Evolutionary conservation across 2,113 vertebrate genomes (phyloP), one percentile per base, ranked within the genome.

Genomic region (Equus przewalskii): DNA sequence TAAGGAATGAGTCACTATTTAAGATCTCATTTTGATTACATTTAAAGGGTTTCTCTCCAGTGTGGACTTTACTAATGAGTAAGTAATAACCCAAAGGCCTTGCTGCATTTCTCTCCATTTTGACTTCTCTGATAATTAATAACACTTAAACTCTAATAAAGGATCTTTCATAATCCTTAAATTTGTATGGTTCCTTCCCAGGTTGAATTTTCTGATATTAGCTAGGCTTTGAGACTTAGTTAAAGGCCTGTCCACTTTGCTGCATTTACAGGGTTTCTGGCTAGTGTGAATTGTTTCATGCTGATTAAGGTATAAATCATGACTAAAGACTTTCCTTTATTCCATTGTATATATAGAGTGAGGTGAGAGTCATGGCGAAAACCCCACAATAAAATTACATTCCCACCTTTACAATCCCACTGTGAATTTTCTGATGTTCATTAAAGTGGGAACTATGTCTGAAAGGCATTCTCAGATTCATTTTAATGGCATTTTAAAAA

Each of bases 141-240:
- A 62, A 97, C 86, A 96, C 56, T 88, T 91, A 89, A 96, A 95
- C 46, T 86, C 95, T 80, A 79, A 41, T 41, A 41, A 41, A 75
- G 70, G 13, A 82, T 81, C 93, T 91, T 93, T 79, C 24, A 91
- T 41, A 85, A 19, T 72, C 16, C 41, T 96, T 96, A 87, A 49
- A 84, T 79, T 41, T 95, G 60, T 94, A 36, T 89, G 26, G 64
- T 69, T 93, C 44, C 94, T 89, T 80, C 51, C 60, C 26, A 65
- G 4, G 65, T 33, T 86, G 82, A 92, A 89, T 97, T 96, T 95
- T 96, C 30, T 91, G 2, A 36, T 89, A 28, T 94, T 73, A 90
- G 19, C 44, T 70, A 54, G 83, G n/a, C 62, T 79, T 92, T 96
- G 41, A 95, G 30, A 79, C 30, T 86, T 51, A 80, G 30, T 89